phyloP scores from a whole-genome alignment of 2,888 invertebrate genomes.

The Chrysina gloriosa region DNA sequence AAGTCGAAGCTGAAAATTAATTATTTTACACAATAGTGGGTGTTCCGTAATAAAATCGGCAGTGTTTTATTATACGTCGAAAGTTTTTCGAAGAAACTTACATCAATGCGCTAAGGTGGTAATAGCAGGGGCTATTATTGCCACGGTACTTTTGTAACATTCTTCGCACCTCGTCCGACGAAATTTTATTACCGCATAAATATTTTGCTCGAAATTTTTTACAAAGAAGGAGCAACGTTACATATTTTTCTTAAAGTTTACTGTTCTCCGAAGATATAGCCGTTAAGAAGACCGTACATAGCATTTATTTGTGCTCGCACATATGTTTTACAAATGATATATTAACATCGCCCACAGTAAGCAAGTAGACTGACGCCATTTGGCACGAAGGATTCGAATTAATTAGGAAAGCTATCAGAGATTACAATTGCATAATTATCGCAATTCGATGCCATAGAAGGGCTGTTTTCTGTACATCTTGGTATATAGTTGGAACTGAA shows the following conservation, averaged over 20 bases:
- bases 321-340: conserved; percentile 34
- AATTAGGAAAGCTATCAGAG: background rate
- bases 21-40: no score
- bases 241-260: conserved; percentile 28
- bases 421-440: no score
- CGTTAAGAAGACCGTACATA: conserved; percentile 27
- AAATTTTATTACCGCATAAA: conserved; percentile 8
- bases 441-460: no score
- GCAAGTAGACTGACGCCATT: no score
- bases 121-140: background rate
- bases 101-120: no score
- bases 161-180: conserved; percentile 12
- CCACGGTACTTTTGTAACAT: conserved; percentile 11
- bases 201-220: background rate
- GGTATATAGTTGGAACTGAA: no score
- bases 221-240: background rate
- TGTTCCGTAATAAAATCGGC: no score
- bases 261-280: conserved; percentile 15
- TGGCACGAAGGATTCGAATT: conserved; percentile 1
- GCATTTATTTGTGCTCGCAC: conserved; percentile 8
- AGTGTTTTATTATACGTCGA: no score
- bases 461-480: no score
- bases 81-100: no score
- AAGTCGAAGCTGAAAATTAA: no score
- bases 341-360: background rate